Evolutionary conservation across 2,888 invertebrate species (phyloP), one percentile per base, ranked within the genome.

Genomic region (Pristionchus fissidentatus): DNA sequence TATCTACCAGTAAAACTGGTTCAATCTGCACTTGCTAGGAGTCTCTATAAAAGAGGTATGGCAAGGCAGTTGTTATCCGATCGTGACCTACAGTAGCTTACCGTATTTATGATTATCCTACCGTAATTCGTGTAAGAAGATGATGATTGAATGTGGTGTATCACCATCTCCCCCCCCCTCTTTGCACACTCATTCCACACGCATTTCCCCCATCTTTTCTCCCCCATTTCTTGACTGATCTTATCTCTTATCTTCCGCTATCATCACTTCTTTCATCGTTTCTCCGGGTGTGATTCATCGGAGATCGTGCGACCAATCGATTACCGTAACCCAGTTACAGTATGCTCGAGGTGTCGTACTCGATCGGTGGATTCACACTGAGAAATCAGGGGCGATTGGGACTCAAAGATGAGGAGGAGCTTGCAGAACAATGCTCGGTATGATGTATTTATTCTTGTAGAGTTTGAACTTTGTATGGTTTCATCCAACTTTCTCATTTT

Each of bases 311-410:
- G 66, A 19, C 1, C 35, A 66, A 66, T 66, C 66, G 66, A 66
- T 66, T 66, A 75, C 49, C 43, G 75, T 75, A 46, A 75, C 43
- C 49, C 49, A 46, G 75, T 46, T 75, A 75, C 75, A 75, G 75
- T 75, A 75, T 75, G 75, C 75, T 75, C 29, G 75, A 75, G 29
- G 35, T 75, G 19, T 46, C 75, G 46, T 75, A 46, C 46, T 75
- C 49, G 26, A 13, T 46, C 29, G 75, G 75, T 43, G 43, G 46
- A 29, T 46, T 32, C 29, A 29, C 49, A 75, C 43, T 75, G 8
- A 19, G 19, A 15, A 75, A 43, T 26, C 29, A 38, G 29, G 46
- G 13, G 43, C 75, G 46, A 75, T 46, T 75, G 46, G 75, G 75
- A 3, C 43, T 75, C 4, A 75, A 75, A 46, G 46, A 75, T 75